Percentiles rank a stretch among this genome's conserved stretches.
Conservation (phyloP, 2,888 invertebrate genomes). For the Baccha elongata region DNA sequence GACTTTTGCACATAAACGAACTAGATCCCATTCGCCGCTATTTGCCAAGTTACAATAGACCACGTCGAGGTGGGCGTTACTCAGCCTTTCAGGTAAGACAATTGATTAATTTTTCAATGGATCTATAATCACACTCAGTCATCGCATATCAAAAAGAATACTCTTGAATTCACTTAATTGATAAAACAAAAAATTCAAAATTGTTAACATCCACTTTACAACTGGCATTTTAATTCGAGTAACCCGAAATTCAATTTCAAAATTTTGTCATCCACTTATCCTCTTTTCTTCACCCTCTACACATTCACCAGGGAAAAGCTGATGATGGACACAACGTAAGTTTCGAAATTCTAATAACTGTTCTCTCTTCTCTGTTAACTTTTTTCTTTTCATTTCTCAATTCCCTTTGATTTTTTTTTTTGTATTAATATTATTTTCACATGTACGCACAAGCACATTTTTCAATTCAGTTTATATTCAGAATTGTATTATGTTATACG, state of each 20-base stretch:
- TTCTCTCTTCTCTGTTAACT: conserved; percentile 43
- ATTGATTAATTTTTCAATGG: background rate
- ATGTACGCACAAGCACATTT: conserved; percentile 37
- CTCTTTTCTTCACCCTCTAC: conserved; percentile 60
- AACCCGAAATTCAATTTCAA: conserved; percentile 62
- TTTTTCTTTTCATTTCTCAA: conserved; percentile 32
- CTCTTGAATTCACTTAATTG: conserved; percentile 14
- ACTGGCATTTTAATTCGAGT: conserved; percentile 50
- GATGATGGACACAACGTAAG: conserved; percentile 71
- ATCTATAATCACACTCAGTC: conserved; percentile 20
- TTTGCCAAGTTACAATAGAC: conserved; percentile 97
- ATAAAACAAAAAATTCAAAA: conserved; percentile 11
- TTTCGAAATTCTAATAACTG: conserved; percentile 49
- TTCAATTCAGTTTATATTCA: conserved; percentile 56
- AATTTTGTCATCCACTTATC: conserved; percentile 69
- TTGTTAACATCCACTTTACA: conserved; percentile 9
- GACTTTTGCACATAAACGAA: conserved; percentile 95
- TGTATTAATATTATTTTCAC: conserved; percentile 21
- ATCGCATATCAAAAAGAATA: conserved; percentile 35
- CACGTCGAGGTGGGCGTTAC: conserved; percentile 94
- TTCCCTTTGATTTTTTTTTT: conserved; percentile 29
- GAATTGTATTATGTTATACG: background rate
- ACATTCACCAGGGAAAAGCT: conserved; percentile 71
- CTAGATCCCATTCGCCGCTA: conserved; percentile 97
- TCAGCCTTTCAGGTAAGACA: conserved; percentile 96